Conservation (phyloP, 2,113 vertebrate genomes). For the Indicator indicator region DNA sequence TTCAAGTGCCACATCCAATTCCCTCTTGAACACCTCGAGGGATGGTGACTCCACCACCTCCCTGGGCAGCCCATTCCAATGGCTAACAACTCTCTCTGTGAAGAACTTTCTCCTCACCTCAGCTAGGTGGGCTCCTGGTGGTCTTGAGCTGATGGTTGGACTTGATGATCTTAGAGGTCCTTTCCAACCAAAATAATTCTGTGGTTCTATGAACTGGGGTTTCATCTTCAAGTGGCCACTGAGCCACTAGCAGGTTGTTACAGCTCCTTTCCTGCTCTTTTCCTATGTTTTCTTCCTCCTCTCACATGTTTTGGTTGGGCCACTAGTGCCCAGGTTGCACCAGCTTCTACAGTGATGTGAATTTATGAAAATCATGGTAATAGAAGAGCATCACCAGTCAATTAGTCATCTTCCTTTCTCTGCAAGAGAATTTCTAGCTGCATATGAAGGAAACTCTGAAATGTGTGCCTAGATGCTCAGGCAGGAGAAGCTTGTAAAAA, state of each 20-base stretch:
- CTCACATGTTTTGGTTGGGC: rapidly evolving
- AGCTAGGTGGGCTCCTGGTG: no score
- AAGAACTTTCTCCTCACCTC: no score
- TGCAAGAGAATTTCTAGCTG: background rate
- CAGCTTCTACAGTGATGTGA: background rate
- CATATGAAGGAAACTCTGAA: background rate
- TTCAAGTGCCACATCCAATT: no score
- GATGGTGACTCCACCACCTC: no score
- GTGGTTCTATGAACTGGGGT: no score
- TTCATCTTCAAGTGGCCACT: no score
- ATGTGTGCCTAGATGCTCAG: background rate
- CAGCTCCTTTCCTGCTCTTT: background rate
- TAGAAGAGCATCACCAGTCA: background rate
- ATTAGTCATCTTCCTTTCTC: background rate
- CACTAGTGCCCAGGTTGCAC: background rate
- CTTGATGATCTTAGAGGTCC: no score
- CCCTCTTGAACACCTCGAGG: no score
- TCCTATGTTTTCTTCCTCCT: background rate
- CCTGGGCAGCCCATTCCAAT: no score
- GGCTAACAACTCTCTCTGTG: no score
- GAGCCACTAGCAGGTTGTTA: background rate
- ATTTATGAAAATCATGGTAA: background rate
- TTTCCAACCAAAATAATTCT: no score
- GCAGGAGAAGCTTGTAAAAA: background rate
- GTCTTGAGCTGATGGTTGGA: no score